These are phyloP conservation scores for Amphimallon solstitiale DNA, from an alignment of 2,888 invertebrate species.

Conservation along the genomic window DNA sequence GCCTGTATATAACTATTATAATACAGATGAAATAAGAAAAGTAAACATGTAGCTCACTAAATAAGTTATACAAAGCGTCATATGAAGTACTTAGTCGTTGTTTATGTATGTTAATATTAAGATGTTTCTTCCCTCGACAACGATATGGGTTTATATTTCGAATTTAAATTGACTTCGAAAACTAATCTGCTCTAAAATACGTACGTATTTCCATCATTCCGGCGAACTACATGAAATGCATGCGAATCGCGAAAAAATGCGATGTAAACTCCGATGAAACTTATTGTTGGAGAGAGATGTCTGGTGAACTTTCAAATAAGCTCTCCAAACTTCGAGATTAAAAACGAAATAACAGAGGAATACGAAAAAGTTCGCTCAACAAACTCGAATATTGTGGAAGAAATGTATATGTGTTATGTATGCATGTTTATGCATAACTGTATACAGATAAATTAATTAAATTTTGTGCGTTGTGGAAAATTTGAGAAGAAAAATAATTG, in stretches of 20 bases:
- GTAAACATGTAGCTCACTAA: no score
- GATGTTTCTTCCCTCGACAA: background rate
- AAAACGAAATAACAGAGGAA: slow-evolving; percentile 17
- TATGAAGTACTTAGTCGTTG: slow-evolving; percentile 7
- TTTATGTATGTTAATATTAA: slow-evolving; percentile 12
- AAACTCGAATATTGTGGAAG: background rate
- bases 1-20: background rate
- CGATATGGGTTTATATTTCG: slow-evolving; percentile 7
- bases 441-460: no score
- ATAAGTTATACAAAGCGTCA: no score
- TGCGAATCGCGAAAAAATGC: slow-evolving; percentile 21
- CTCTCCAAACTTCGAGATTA: slow-evolving; percentile 25
- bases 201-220: background rate
- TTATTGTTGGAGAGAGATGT: slow-evolving; percentile 15
- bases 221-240: slow-evolving; percentile 1
- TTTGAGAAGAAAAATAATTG: no score
- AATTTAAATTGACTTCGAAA: slow-evolving; percentile 17
- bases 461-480: no score
- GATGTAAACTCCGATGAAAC: slow-evolving; percentile 17
- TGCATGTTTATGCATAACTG: background rate
- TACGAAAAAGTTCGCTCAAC: slow-evolving; percentile 5
- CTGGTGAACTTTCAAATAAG: slow-evolving; percentile 27
- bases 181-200: slow-evolving; percentile 13
- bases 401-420: background rate
- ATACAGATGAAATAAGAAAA: no score